Conservation (phyloP, 2,888 invertebrate species). For the Dilophus febrilis region DNA sequence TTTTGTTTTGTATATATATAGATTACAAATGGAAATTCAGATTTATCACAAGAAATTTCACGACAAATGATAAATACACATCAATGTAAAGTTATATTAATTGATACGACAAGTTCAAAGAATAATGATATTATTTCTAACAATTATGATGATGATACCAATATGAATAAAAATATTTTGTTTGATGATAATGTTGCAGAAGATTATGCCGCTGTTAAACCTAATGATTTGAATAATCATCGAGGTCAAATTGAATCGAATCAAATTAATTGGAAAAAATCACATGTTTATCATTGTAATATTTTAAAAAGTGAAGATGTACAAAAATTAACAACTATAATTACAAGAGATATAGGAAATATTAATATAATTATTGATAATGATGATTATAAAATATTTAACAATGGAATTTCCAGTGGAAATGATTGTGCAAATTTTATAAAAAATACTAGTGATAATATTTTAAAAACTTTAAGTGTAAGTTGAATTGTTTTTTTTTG, state of each 20-base stretch:
- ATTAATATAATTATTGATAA: not conserved
- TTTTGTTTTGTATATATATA: not conserved
- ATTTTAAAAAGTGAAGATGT: not conserved
- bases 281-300: not conserved
- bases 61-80: not conserved
- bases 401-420: not conserved
- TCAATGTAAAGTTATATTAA: constrained; percentile 1
- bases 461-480: not conserved
- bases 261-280: no score
- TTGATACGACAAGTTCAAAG: not conserved
- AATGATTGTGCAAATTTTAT: not conserved
- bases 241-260: not conserved
- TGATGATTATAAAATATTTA: not conserved
- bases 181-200: not conserved
- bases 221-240: not conserved
- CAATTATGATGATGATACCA: no score
- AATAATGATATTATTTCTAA: no score
- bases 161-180: no score
- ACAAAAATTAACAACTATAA: not conserved
- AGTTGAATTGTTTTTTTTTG: not conserved
- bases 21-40: not conserved
- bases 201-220: not conserved
- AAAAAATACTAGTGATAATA: not conserved
- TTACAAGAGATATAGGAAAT: not conserved
- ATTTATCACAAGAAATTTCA: not conserved